Base-by-base conservation (phyloP, 2,888 invertebrate genomes). In the Pseudococcus viburni region DNA sequence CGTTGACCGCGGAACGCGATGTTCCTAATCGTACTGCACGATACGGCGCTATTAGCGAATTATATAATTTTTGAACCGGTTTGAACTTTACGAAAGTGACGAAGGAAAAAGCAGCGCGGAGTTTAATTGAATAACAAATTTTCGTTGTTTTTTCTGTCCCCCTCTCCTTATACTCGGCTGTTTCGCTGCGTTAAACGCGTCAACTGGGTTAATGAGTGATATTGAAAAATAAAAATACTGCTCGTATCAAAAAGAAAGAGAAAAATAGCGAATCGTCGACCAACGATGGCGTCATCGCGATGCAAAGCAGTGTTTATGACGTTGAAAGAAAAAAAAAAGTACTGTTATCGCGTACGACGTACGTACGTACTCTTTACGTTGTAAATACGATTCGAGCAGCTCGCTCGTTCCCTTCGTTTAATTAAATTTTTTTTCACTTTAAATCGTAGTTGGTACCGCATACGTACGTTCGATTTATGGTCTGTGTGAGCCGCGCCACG, bases 131-230 rank as follows among this genome's bases (percentile, higher is more conserved):
- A 64, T 64, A 64, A 64, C 64, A 64, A 64, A 64, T 64, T 64
- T 64, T 64, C 64, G 22, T 64, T 9, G 22, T 64, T 64, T 9
- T 64, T 22, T 9, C 4, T 59, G 59, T 19, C 64, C 22, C 59
- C 22, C 22, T 64, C 22, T 19, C n/a, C 6, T n/a, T n/a, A 55
- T 12, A n/a, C 22, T 64, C 22, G 19, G 0, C 0, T 3, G 22
- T 64, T 64, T 64, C 22, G 22, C 55, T 55, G 9, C 22, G 22
- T 64, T 9, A 12, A 64, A 64, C 19, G 22, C 64, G 64, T 64
- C 64, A 64, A 64, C 64, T 64, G 64, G 64, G 64, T 64, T 64
- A 64, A 64, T 64, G 64, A 64, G 64, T 64, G 19, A 64, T 64
- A 64, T 64, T 64, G 64, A 22, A 64, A 64, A 64, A 64, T 64